Conservation (phyloP, 92 coral and sea anemone species). For the Paragorgia papillata region DNA sequence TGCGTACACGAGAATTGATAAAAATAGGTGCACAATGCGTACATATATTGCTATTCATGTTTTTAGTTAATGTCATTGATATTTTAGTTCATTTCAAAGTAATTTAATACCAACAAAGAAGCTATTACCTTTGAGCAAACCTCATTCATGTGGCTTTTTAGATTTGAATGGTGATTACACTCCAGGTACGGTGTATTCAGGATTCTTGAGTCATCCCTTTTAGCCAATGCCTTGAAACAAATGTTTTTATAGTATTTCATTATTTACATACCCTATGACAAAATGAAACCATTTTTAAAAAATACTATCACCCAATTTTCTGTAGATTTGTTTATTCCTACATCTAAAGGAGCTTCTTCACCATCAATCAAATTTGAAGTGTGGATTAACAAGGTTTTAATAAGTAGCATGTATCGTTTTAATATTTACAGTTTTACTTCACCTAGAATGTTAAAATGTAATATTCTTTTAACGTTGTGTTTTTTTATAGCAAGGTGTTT, state of each 20-base stretch:
- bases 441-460: background rate
- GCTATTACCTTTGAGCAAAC: slow-evolving; percentile 59
- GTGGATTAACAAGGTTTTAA: slow-evolving; percentile 88
- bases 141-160: slow-evolving; percentile 91
- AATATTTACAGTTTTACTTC: background rate
- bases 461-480: too few relatives aligned
- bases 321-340: slow-evolving; percentile 72
- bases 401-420: background rate
- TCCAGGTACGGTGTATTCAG: slow-evolving; percentile 76
- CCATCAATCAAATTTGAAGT: slow-evolving; percentile 60
- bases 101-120: background rate
- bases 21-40: too few relatives aligned
- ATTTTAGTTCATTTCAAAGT: slow-evolving; percentile 18
- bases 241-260: too few relatives aligned
- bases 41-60: too few relatives aligned
- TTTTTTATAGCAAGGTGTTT: too few relatives aligned
- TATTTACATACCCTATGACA: too few relatives aligned
- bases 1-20: too few relatives aligned
- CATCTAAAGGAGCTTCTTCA: slow-evolving; percentile 22
- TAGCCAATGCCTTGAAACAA: too few relatives aligned
- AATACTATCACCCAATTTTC: too few relatives aligned
- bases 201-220: too few relatives aligned
- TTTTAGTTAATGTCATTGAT: too few relatives aligned
- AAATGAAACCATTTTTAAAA: too few relatives aligned
- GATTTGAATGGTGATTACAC: slow-evolving; percentile 82